phyloP scores from a whole-genome alignment of 2,797 vertebrate genomes.

The Toxotes lorentzi region DNA sequence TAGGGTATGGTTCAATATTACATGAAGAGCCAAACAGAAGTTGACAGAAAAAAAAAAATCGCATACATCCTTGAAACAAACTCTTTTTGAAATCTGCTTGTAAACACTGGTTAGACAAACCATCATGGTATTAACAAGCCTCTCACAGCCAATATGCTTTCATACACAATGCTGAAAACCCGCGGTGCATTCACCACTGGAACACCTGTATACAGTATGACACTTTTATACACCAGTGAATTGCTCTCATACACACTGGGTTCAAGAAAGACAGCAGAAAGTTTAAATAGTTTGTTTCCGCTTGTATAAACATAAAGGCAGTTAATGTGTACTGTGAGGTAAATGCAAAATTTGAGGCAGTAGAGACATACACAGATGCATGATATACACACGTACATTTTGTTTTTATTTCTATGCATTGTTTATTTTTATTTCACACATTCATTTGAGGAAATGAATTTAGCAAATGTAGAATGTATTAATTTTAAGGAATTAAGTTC shows the following conservation, averaged over 20 bases:
- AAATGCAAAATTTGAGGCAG: too few species aligned
- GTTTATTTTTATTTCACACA: neutral
- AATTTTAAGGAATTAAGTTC: too few species aligned
- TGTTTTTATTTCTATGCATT: too few species aligned
- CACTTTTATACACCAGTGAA: neutral
- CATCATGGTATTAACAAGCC: neutral
- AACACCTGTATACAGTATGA: neutral
- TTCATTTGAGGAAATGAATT: too few species aligned
- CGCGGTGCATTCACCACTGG: neutral
- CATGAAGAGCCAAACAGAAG: conserved; percentile 12
- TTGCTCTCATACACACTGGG: neutral
- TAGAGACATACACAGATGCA: too few species aligned
- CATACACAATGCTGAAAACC: neutral
- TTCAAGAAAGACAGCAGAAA: neutral
- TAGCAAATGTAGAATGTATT: too few species aligned
- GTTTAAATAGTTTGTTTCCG: neutral
- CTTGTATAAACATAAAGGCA: neutral
- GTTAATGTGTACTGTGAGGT: neutral
- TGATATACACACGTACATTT: neutral
- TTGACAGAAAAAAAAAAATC: conserved; percentile 6
- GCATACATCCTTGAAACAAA: neutral
- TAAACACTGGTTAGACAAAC: neutral
- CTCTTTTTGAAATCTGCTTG: neutral
- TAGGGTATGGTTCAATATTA: conserved; percentile 1
- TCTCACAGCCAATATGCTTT: neutral